These are phyloP conservation scores for Crenuchus spilurus DNA, from an alignment of 2,797 vertebrate genomes.

Conservation along the genomic window DNA sequence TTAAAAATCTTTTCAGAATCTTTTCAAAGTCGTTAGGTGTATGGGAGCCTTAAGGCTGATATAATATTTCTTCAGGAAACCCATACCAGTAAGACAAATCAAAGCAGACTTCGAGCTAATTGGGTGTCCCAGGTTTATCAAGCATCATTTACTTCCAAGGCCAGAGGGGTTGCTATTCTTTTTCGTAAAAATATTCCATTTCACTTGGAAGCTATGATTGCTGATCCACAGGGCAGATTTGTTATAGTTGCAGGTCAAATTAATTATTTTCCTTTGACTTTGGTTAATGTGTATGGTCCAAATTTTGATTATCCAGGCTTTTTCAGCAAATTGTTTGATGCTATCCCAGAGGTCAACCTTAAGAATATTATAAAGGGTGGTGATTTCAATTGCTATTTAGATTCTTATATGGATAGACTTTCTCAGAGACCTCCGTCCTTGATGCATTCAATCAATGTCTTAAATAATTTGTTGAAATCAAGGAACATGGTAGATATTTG, in stretches of 20 bases:
- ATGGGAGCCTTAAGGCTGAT: too few species aligned
- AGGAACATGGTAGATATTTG: constrained; percentile 21
- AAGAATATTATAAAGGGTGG: neutral
- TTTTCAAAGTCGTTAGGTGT: too few species aligned
- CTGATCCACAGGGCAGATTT: constrained; percentile 8
- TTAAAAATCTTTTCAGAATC: too few species aligned
- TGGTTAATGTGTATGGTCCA: constrained; percentile 36
- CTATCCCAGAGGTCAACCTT: neutral
- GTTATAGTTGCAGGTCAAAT: constrained; percentile 11
- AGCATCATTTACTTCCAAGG: constrained; percentile 12
- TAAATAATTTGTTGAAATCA: neutral
- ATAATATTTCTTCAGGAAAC: constrained; percentile 43
- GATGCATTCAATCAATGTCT: neutral
- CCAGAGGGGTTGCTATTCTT: constrained; percentile 31
- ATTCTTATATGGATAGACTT: neutral
- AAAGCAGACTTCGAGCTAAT: neutral
- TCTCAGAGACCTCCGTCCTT: neutral
- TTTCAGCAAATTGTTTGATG: constrained; percentile 10
- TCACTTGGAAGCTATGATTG: neutral
- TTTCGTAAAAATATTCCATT: constrained; percentile 17
- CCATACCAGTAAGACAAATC: neutral
- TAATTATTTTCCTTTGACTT: constrained; percentile 11
- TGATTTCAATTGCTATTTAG: constrained; percentile 12
- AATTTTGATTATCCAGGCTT: constrained; percentile 29
- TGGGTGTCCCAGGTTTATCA: constrained; percentile 39